Conservation (phyloP, 2,888 invertebrate genomes). For the Amiota communis region DNA sequence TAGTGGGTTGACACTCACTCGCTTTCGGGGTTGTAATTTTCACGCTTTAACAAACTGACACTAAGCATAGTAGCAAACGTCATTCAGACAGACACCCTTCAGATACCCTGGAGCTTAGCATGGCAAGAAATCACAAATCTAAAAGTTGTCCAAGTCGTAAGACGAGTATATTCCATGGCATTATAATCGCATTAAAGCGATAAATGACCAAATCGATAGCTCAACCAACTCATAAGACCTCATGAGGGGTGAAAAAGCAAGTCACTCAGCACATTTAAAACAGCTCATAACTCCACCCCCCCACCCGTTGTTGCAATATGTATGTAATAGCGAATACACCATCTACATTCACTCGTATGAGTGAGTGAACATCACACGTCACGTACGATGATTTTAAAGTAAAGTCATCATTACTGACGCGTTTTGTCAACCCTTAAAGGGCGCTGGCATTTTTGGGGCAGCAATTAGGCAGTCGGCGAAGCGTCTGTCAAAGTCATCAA, state of each 20-base stretch:
- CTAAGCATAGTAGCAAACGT: conserved; percentile 17
- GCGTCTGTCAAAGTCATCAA: conserved; percentile 27
- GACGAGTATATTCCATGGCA: conserved; percentile 31
- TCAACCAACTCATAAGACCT: neutral
- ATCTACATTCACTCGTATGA: neutral
- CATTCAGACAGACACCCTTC: neutral
- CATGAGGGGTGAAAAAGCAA: neutral
- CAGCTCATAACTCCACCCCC: too few species aligned
- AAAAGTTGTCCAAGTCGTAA: neutral
- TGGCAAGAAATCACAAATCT: neutral
- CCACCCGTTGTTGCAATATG: too few species aligned
- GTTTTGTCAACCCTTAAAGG: conserved; percentile 10
- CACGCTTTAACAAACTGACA: conserved; percentile 56
- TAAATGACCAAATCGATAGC: conserved; percentile 63
- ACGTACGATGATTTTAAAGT: conserved; percentile 47
- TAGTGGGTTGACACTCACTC: neutral
- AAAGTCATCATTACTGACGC: conserved; percentile 43
- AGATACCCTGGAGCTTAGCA: neutral
- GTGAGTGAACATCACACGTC: neutral
- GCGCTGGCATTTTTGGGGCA: conserved; percentile 38
- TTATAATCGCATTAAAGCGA: conserved; percentile 65
- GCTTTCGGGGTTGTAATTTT: conserved; percentile 46
- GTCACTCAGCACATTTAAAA: too few species aligned
- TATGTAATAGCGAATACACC: too few species aligned
- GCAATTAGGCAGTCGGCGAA: conserved; percentile 17